Conservation (phyloP, 2,797 vertebrate genomes). For the Picus viridis region DNA sequence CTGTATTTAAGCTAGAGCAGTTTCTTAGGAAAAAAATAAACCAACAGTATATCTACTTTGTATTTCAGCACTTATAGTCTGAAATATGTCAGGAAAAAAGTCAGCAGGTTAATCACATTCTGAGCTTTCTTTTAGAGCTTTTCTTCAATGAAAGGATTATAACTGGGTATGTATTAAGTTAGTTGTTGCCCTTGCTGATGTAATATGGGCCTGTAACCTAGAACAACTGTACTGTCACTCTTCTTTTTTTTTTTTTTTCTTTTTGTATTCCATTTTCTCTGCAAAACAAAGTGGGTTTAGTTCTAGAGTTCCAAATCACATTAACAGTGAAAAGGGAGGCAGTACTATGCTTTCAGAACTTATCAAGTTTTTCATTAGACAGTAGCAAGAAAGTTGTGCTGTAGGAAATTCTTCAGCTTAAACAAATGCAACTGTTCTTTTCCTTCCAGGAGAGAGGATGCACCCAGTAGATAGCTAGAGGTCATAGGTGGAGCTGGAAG, state of each 20-base stretch:
- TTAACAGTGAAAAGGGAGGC: not conserved
- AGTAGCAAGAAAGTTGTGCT: not conserved
- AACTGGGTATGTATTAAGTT: constrained; percentile 18
- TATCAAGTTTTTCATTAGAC: not conserved
- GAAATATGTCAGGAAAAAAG: not conserved
- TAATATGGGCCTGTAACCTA: constrained; percentile 3
- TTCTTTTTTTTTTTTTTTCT: not conserved
- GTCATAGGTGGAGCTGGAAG: not conserved
- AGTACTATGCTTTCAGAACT: not conserved
- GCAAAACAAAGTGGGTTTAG: not conserved
- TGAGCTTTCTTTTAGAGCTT: not conserved
- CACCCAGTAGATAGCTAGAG: not conserved
- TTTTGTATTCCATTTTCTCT: constrained; percentile 17
- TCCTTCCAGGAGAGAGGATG: not conserved
- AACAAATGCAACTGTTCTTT: not conserved
- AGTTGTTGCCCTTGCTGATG: constrained; percentile 14
- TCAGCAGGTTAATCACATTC: not conserved
- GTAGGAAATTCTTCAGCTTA: not conserved
- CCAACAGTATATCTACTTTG: constrained; percentile 7
- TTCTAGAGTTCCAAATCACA: not conserved
- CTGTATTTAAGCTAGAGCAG: constrained; percentile 37
- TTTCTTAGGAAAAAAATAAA: constrained; percentile 51
- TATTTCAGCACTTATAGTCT: constrained; percentile 43
- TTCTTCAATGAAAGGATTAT: constrained; percentile 35
- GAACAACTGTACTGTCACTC: not conserved